A percentile compares a stretch with the other conserved stretches of the same genome.
Conservation (phyloP, 1,140 invertebrate genomes). For the Drosophila repletoides region DNA sequence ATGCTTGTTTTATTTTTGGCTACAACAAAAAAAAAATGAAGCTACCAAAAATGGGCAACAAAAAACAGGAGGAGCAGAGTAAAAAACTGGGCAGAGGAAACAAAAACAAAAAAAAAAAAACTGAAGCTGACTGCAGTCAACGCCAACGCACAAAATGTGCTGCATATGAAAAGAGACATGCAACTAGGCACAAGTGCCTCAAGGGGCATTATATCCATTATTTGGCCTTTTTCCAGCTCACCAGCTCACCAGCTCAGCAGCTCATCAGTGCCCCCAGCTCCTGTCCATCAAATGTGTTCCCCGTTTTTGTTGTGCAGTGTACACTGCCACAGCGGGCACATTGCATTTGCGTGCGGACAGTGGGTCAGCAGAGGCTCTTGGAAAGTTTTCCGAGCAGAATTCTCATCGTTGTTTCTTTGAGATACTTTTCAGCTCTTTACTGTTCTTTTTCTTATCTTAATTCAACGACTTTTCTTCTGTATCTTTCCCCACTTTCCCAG, state of each 20-base stretch:
- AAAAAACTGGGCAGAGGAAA: too few species aligned
- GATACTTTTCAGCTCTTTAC: conserved; percentile 6
- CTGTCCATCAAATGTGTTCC: conserved; percentile 39
- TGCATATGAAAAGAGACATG: conserved; percentile 34
- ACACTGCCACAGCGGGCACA: conserved; percentile 5
- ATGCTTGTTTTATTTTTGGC: conserved; percentile 64
- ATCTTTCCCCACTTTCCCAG: neutral
- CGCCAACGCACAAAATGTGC: conserved; percentile 60
- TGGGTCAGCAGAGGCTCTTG: conserved; percentile 57
- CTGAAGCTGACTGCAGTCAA: conserved; percentile 55
- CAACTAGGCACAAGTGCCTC: conserved; percentile 13
- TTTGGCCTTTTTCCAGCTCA: too few species aligned
- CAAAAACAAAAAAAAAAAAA: conserved; percentile 9
- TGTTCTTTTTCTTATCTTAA: conserved; percentile 23
- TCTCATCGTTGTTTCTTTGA: conserved; percentile 24
- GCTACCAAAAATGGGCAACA: conserved; percentile 52
- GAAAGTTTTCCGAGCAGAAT: conserved; percentile 36
- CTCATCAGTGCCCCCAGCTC: conserved; percentile 18
- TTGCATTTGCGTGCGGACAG: conserved; percentile 73
- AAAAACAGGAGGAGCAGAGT: neutral
- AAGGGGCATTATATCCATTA: too few species aligned
- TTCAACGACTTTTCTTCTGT: conserved; percentile 7
- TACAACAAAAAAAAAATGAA: conserved; percentile 40
- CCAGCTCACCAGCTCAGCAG: conserved; percentile 4
- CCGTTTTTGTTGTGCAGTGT: neutral